Base-by-base conservation (phyloP, 2,888 invertebrate genomes). In the Macaria notata region DNA sequence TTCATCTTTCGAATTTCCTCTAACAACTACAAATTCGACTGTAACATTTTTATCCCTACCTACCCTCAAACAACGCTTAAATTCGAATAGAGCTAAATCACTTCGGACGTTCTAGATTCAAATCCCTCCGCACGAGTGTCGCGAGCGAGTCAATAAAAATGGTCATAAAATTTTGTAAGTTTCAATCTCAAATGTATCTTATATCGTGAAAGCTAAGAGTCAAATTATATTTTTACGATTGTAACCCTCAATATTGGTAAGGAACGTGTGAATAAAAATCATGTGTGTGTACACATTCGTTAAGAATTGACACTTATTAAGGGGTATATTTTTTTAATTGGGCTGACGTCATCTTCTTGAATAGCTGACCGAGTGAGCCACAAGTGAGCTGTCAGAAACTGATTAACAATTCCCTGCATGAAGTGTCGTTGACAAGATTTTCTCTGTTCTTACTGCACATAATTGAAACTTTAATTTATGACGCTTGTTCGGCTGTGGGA, bases 291-390 rank as follows among this genome's bases (percentile, higher is more conserved):
- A 89, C 89, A 86, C 90, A 89, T 91, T 90, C 86, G 88, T 91
- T 91, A 89, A 85, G 87, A 88, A 90, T 89, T 91, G 91, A 90
- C 91, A 91, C 90, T 88, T 90, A 89, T 89, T 89, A 90, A 89
- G 78, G 83, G 85, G 84, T 84, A 87, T 89, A 88, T 88, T 88
- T 88, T 56, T 90, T 90, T 88, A 90, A 91, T 91, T 91, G 89
- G 88, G 79, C 85, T 90, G 90, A 90, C 91, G 88, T 85, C 89
- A 91, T 87, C 84, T 70, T 82, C 87, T 84, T 83, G 84, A 73
- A 72, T 70, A 76, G 79, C 73, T 82, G 81, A 75, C 79, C 81
- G 83, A 79, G 79, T 78, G 73, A 75, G 72, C 76, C 78, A 79
- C 81, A 83, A 79, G 79, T 78, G 73, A 75, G 72, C 76, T 79